A percentile compares a stretch with the other conserved stretches of the same genome.
Evolutionary conservation across 1,140 invertebrate genomes (phyloP).

Genomic region (Papilio xuthus): DNA sequence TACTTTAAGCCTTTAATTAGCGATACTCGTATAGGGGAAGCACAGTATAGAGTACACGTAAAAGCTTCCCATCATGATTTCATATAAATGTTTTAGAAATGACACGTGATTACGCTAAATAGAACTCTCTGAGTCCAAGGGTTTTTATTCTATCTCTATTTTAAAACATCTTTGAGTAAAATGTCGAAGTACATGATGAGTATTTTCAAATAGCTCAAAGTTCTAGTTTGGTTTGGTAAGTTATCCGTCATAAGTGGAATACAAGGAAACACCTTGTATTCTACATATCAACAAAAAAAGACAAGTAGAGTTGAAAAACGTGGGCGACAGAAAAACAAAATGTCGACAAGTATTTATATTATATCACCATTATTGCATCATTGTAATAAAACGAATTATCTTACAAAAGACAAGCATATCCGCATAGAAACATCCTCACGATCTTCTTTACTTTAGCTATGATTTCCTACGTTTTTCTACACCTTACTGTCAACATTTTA

Average conservation of each 20-base stretch:
- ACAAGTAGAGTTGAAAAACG: background rate
- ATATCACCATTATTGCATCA: slow-evolving; percentile 1
- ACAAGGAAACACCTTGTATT: background rate
- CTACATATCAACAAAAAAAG: background rate
- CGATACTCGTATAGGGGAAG: no score
- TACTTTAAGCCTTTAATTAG: no score
- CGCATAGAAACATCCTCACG: background rate
- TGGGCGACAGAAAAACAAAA: background rate
- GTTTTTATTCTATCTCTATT: no score
- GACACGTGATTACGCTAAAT: no score
- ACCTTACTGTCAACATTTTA: background rate
- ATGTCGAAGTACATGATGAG: no score
- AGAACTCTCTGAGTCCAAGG: no score
- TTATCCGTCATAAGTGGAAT: background rate
- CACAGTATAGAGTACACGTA: no score
- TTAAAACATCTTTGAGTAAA: no score
- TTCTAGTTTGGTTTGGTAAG: background rate
- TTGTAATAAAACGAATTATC: no score
- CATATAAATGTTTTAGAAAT: no score
- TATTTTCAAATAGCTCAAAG: no score
- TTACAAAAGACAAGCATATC: background rate
- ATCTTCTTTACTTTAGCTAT: background rate
- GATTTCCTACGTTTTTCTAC: background rate
- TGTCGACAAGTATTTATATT: background rate
- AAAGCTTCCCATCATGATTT: no score